Evolutionary conservation across 2,113 vertebrate genomes (phyloP), one percentile per base, ranked within the genome.

Genomic region (Salvator merianae): DNA sequence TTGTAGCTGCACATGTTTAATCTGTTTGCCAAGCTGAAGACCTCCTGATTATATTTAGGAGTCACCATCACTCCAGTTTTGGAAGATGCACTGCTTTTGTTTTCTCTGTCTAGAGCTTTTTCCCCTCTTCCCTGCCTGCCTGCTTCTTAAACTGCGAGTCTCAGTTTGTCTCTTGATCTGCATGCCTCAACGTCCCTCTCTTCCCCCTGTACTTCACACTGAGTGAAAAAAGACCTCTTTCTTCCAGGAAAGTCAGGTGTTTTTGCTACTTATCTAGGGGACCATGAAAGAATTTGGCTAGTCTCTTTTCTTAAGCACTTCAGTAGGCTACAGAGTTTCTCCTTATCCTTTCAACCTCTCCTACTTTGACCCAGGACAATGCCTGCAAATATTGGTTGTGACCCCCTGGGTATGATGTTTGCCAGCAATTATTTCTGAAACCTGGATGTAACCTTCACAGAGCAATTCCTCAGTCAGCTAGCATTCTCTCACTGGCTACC

Each of bases 391-490:
- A 55, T 69, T 14, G 28, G 32, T 22, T n/a, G 47, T 14, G 36
- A 77, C 40, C 74, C 77, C 66, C 68, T 24, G 59, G 66, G 66
- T 63, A 40, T 53, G 40, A 18, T 70, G 22, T 34, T 38, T 53
- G 26, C 74, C n/a, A 36, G 30, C 28, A 77, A 62, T 77, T 86
- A 82, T 71, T 82, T 71, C 53, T 47, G 53, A 62, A 76, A 70
- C n/a, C 65, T 81, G 79, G 73, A 82, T 50, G 26, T 18, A 63
- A 71, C 36, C 55, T 78, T 53, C 38, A 38, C 20, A 24, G 50
- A 50, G 14, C 18, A 72, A n/a, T 65, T 32, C 38, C 38, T 10
- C 53, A 65, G 66, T 82, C 50, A 50, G 18, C 16, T 65, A n/a
- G 26, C 2, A 22, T 22, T 70, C 47, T 78, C 34, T 59, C 5